A percentile compares a stretch with the other conserved stretches of the same genome.
These are phyloP conservation scores for Crematogaster levior DNA, from an alignment of 2,888 invertebrate genomes.

Conservation along the genomic window DNA sequence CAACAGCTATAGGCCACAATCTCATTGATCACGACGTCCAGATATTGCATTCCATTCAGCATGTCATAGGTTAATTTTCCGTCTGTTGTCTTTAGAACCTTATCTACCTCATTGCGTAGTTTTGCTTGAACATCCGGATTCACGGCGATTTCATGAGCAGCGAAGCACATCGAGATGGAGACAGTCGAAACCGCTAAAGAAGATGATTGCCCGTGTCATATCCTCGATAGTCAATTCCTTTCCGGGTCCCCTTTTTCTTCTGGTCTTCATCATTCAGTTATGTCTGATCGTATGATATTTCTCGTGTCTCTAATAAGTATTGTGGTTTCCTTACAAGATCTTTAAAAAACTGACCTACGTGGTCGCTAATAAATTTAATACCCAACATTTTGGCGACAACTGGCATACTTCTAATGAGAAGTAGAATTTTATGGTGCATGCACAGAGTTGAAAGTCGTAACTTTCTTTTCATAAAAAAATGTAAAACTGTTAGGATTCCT, in stretches of 20 bases:
- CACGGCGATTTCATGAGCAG: conserved; percentile 76
- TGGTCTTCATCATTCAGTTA: conserved; percentile 87
- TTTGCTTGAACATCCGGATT: conserved; percentile 85
- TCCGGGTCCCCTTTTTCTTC: conserved; percentile 57
- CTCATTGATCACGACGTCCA: conserved; percentile 87
- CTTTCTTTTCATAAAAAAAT: conserved; percentile 68
- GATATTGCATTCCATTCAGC: conserved; percentile 86
- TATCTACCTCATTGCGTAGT: conserved; percentile 81
- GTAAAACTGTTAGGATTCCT: conserved; percentile 78
- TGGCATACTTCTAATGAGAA: conserved; percentile 62
- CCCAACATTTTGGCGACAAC: conserved; percentile 52
- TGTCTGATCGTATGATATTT: conserved; percentile 85
- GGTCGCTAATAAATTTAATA: conserved; percentile 58
- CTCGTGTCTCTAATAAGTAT: conserved; percentile 69
- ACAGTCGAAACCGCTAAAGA: conserved; percentile 80
- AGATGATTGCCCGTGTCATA: conserved; percentile 84
- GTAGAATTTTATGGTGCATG: conserved; percentile 63
- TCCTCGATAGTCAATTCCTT: conserved; percentile 79
- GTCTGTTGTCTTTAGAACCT: conserved; percentile 73
- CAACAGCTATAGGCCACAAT: conserved; percentile 75
- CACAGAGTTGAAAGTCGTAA: conserved; percentile 60
- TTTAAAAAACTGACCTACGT: conserved; percentile 64
- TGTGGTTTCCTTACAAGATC: conserved; percentile 61
- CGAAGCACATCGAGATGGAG: conserved; percentile 75
- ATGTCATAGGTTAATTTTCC: conserved; percentile 84